Conservation (phyloP, 2,797 vertebrate genomes). For the Sebastes iracundus region DNA sequence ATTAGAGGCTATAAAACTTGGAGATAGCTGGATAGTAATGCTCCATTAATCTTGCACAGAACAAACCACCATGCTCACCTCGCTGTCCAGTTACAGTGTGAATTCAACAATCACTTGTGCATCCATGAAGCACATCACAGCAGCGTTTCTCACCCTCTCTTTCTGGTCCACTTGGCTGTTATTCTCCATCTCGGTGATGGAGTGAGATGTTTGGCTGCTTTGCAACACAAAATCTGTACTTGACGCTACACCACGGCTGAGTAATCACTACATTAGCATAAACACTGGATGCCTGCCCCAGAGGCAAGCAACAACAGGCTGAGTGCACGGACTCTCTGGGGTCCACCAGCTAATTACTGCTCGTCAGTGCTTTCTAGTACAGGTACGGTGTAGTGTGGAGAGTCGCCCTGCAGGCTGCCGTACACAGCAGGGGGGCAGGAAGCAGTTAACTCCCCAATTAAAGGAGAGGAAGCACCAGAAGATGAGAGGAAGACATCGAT, state of each 20-base stretch:
- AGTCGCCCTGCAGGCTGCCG: constrained; percentile 3
- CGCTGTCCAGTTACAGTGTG: background rate
- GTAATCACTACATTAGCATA: constrained; percentile 40
- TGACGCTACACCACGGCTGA: constrained; percentile 22
- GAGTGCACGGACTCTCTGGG: constrained; percentile 9
- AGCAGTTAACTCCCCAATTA: constrained; percentile 7
- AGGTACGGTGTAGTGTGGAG: background rate
- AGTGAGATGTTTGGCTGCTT: background rate
- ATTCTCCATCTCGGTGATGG: constrained; percentile 1
- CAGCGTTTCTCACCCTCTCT: background rate
- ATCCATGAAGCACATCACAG: background rate
- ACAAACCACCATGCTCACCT: background rate
- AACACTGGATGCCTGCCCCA: constrained; percentile 17
- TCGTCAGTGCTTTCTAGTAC: constrained; percentile 6
- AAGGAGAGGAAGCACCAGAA: constrained; percentile 34
- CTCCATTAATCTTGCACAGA: background rate
- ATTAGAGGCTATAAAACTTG: too few relatives aligned
- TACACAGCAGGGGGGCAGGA: constrained; percentile 5
- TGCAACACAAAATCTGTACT: constrained; percentile 27
- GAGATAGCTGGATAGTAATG: background rate
- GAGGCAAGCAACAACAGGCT: background rate
- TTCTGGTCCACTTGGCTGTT: background rate
- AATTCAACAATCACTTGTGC: background rate
- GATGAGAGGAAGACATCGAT: constrained; percentile 43
- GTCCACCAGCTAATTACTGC: constrained; percentile 17